Conservation (phyloP, 2,113 vertebrate genomes). For the Poeciliopsis retropinna region DNA sequence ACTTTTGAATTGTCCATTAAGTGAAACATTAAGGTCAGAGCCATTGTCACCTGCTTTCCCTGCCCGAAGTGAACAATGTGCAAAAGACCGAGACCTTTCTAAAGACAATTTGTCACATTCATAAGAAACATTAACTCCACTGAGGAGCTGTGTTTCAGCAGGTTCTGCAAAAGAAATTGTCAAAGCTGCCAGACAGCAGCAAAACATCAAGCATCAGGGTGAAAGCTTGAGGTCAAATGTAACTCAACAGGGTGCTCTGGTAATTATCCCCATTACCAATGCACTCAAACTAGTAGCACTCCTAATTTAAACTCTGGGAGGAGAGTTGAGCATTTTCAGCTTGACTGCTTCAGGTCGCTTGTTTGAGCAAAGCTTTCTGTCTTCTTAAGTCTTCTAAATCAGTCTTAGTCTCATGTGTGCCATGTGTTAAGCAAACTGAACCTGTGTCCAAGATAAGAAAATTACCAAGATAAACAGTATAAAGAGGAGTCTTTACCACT, state of each 20-base stretch:
- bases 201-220: conserved; percentile 24
- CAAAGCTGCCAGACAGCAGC: conserved; percentile 17
- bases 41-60: conserved; percentile 35
- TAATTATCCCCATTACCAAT: conserved; percentile 9
- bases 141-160: conserved; percentile 46
- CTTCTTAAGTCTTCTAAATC: background rate
- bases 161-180: conserved; percentile 31
- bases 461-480: background rate
- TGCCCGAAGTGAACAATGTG: conserved; percentile 12
- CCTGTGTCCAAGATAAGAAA: background rate
- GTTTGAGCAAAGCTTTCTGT: background rate
- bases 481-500: background rate
- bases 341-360: background rate
- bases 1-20: conserved; percentile 48
- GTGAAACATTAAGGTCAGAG: conserved; percentile 40
- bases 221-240: conserved; percentile 45
- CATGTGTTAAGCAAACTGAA: background rate
- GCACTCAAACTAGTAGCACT: conserved; percentile 10
- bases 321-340: background rate
- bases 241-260: conserved; percentile 10
- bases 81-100: conserved; percentile 39
- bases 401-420: background rate
- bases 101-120: conserved; percentile 66
- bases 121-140: conserved; percentile 61
- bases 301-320: conserved; percentile 4